Conservation (phyloP, 1,140 invertebrate species). For the Atta cephalotes region DNA sequence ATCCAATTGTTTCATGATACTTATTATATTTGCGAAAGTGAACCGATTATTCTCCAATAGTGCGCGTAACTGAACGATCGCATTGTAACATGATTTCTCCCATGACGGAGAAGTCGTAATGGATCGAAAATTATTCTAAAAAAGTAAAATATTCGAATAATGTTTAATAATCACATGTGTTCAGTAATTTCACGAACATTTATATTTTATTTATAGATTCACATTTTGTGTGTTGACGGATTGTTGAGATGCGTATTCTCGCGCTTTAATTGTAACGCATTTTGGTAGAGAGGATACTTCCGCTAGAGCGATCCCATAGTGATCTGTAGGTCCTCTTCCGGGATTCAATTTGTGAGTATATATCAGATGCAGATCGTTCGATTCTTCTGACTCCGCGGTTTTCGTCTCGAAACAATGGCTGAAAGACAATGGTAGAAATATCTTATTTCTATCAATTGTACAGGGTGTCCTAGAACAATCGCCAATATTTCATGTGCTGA, state of each 20-base stretch:
- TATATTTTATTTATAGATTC: not conserved
- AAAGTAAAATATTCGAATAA: not conserved
- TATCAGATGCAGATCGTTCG: conserved; percentile 73
- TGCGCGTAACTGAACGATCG: conserved; percentile 45
- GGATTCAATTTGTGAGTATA: conserved; percentile 84
- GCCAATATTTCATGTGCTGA: no score
- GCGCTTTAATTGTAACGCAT: conserved; percentile 55
- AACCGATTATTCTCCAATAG: conserved; percentile 62
- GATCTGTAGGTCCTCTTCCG: conserved; percentile 80
- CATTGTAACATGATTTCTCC: conserved; percentile 61
- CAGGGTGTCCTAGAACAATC: no score
- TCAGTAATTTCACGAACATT: not conserved
- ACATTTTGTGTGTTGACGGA: not conserved
- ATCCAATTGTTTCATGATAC: conserved; percentile 39
- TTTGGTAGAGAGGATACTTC: conserved; percentile 78
- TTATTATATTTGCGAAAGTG: conserved; percentile 57
- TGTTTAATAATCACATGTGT: not conserved
- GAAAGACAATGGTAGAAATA: conserved; percentile 50
- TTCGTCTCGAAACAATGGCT: conserved; percentile 84
- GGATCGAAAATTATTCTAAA: conserved; percentile 18
- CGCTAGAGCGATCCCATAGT: conserved; percentile 86
- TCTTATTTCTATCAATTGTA: no score
- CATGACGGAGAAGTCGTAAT: conserved; percentile 23
- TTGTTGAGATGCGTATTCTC: conserved; percentile 48
- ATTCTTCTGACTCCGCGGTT: conserved; percentile 54